Conservation (phyloP, 2,113 vertebrate genomes). For the Madoqua kirkii region DNA sequence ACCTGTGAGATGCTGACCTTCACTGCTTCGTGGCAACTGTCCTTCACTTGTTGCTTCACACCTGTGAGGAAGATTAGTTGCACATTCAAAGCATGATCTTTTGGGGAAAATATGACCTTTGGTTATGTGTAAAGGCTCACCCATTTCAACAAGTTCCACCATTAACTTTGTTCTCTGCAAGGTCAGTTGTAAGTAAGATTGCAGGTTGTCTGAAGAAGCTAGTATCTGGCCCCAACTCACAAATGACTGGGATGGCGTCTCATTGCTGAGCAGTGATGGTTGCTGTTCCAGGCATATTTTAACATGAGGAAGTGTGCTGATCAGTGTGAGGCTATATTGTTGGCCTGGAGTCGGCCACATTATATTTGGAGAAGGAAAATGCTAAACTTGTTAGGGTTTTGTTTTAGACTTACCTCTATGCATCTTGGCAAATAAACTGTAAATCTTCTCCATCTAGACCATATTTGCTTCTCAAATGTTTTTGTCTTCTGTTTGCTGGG, state of each 20-base stretch:
- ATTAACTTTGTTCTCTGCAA: not conserved
- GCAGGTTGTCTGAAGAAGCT: not conserved
- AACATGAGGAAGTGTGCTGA: not conserved
- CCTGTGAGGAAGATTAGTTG: not conserved
- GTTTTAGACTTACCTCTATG: conserved; percentile 64
- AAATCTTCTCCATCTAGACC: conserved; percentile 24
- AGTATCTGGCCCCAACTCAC: not conserved
- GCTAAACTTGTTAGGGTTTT: conserved; percentile 56
- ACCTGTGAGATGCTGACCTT: not conserved
- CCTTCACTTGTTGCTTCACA: not conserved
- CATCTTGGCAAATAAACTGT: conserved; percentile 61
- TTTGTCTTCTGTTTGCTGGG: not conserved
- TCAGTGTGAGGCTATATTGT: not conserved
- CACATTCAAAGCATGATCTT: not conserved
- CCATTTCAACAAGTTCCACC: not conserved
- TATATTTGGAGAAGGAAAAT: conserved; percentile 58
- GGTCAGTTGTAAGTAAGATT: not conserved
- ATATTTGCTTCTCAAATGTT: conserved; percentile 22
- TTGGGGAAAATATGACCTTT: not conserved
- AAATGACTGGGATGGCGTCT: not conserved
- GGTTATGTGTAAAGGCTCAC: not conserved
- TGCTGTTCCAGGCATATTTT: not conserved
- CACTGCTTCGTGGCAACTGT: not conserved
- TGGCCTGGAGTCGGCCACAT: conserved; percentile 46
- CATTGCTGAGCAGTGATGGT: not conserved